Percentiles rank a stretch among this genome's conserved stretches.
Conservation (phyloP, 37 sponge, comb jelly and placozoan species). For the Ianthella basta region DNA sequence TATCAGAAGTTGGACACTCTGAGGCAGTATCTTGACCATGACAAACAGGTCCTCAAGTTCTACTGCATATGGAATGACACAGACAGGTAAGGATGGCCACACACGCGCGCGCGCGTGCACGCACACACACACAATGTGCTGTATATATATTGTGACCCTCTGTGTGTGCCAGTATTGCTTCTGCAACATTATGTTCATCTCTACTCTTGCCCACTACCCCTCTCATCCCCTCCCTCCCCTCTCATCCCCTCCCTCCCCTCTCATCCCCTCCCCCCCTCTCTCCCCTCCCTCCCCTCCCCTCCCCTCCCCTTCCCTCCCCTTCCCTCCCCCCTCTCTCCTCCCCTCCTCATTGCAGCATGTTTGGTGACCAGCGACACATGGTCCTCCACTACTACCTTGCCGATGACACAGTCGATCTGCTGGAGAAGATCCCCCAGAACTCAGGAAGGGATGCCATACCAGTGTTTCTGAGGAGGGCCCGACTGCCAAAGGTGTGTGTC, state of each 20-base stretch:
- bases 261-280: not conserved
- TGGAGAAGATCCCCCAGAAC: conserved; percentile 88
- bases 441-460: conserved; percentile 93
- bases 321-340: not conserved
- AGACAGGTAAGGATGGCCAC: conserved; percentile 46
- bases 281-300: conserved; percentile 14
- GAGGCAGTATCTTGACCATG: conserved; percentile 92
- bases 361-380: conserved; percentile 90
- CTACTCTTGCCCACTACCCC: not conserved
- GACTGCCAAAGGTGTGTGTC: conserved; percentile 68
- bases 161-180: not conserved
- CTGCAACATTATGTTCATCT: not conserved
- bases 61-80: conserved; percentile 96
- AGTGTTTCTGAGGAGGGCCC: conserved; percentile 80
- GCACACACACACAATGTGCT: not conserved
- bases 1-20: conserved; percentile 93
- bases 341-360: conserved; percentile 72
- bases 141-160: not conserved
- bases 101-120: not conserved
- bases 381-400: conserved; percentile 96
- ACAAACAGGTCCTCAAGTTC: conserved; percentile 92
- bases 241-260: not conserved
- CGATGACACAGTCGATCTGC: conserved; percentile 93
- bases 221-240: not conserved
- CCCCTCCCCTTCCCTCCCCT: not conserved